A percentile compares a stretch with the other conserved stretches of the same genome.
Evolutionary conservation across 2,888 invertebrate species (phyloP).

Genomic region (Caenorhabditis sinica): DNA sequence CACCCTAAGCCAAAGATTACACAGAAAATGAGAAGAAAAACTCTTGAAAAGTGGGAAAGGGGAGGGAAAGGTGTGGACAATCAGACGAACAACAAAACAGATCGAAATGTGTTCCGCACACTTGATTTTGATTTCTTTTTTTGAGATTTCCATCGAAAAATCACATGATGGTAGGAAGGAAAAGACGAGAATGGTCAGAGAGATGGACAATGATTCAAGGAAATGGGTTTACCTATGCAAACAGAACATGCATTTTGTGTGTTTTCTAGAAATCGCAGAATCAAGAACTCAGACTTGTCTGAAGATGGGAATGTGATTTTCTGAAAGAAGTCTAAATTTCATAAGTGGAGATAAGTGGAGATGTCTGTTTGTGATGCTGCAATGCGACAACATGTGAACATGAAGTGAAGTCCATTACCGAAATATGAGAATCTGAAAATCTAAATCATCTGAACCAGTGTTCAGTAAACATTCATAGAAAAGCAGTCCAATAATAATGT

Average conservation of each 20-base stretch:
- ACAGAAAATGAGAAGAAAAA: constrained; percentile 23
- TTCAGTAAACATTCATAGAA: too few relatives aligned
- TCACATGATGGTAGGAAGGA: neutral
- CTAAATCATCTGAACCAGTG: too few relatives aligned
- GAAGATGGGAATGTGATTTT: too few relatives aligned
- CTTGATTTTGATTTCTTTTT: constrained; percentile 30
- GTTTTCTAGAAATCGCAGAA: too few relatives aligned
- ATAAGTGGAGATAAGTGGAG: too few relatives aligned
- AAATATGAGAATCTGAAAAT: too few relatives aligned
- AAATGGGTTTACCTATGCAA: constrained; percentile 23
- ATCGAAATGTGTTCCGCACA: constrained; percentile 35
- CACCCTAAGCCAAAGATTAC: constrained; percentile 42
- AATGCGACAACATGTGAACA: too few relatives aligned
- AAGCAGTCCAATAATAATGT: too few relatives aligned
- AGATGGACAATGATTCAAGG: constrained; percentile 17
- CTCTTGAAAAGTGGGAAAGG: constrained; percentile 16
- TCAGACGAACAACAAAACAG: constrained; percentile 19
- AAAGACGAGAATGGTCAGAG: neutral
- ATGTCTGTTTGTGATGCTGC: too few relatives aligned
- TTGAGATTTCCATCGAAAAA: neutral
- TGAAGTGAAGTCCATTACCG: too few relatives aligned
- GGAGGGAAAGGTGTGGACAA: constrained; percentile 7
- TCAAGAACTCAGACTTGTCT: too few relatives aligned
- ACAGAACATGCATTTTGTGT: neutral
- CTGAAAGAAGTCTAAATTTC: too few relatives aligned